Percentiles rank a stretch among this genome's conserved stretches.
Evolutionary conservation across 2,888 invertebrate species (phyloP).

Genomic region (Hoplodrina blanda): DNA sequence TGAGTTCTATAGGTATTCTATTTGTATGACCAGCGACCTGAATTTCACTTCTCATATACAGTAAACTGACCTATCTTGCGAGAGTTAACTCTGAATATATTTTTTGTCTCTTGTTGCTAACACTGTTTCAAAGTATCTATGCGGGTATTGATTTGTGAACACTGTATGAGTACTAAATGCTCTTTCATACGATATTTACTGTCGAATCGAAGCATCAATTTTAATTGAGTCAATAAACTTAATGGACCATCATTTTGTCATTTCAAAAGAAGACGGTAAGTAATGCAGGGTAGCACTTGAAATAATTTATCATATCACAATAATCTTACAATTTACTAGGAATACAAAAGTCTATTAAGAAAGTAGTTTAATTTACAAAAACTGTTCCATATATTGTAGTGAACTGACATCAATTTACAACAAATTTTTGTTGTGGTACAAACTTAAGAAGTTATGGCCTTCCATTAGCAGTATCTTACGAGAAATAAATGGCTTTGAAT

Average conservation of each 20-base stretch:
- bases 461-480: conserved; percentile 42
- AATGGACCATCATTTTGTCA: conserved; percentile 20
- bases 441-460: conserved; percentile 26
- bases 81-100: not conserved
- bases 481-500: conserved; percentile 9
- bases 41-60: no score
- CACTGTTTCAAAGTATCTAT: not conserved
- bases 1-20: no score
- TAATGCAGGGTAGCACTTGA: conserved; percentile 26
- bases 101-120: not conserved
- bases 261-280: conserved; percentile 9
- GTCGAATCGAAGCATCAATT: not conserved
- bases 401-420: conserved; percentile 14
- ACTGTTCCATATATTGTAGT: not conserved
- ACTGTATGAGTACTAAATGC: not conserved
- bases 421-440: conserved; percentile 12
- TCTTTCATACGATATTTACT: not conserved
- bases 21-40: no score
- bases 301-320: conserved; percentile 11
- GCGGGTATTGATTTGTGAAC: conserved; percentile 8
- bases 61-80: no score
- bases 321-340: not conserved
- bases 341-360: conserved; percentile 17
- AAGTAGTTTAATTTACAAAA: conserved; percentile 26
- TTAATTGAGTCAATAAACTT: conserved; percentile 38